Evolutionary conservation across 2,113 vertebrate species (phyloP).

Genomic region (Polyodon spathula): DNA sequence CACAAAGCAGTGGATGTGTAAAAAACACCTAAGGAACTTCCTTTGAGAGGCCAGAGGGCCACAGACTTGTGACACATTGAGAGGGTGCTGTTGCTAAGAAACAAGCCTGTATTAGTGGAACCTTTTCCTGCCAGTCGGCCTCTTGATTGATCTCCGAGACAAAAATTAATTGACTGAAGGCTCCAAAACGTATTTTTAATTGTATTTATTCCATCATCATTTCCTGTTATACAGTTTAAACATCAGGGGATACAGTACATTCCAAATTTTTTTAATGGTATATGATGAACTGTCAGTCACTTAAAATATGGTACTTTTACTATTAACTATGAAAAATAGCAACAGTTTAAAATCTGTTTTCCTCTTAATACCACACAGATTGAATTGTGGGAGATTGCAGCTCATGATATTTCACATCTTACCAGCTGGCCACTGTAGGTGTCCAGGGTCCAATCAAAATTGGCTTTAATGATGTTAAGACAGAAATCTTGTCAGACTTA

Average conservation of each 20-base stretch:
- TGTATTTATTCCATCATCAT: constrained; percentile 38
- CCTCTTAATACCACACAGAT: constrained; percentile 21
- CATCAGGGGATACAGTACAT: constrained; percentile 23
- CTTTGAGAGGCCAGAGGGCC: constrained; percentile 49
- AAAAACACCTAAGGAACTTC: constrained; percentile 74
- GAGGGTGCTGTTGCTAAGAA: constrained; percentile 65
- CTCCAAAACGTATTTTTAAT: constrained; percentile 44
- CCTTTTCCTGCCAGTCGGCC: constrained; percentile 38
- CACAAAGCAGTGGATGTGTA: constrained; percentile 62
- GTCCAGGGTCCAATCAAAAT: constrained; percentile 48
- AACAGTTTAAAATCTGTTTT: constrained; percentile 20
- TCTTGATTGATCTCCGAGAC: constrained; percentile 36
- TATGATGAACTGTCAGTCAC: constrained; percentile 31
- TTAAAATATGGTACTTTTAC: constrained; percentile 27
- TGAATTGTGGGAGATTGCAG: constrained; percentile 23
- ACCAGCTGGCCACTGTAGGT: constrained; percentile 41
- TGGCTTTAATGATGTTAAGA: constrained; percentile 32
- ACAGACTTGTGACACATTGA: constrained; percentile 55
- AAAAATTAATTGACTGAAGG: constrained; percentile 39
- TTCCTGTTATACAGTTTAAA: constrained; percentile 28
- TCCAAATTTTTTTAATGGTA: constrained; percentile 23
- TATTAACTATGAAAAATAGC: constrained; percentile 24
- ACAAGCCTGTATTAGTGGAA: constrained; percentile 41
- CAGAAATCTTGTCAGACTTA: constrained; percentile 41
- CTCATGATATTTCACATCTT: constrained; percentile 17